A percentile compares a stretch with the other conserved stretches of the same genome.
Conservation (phyloP, 2,797 vertebrate species). For the Cyclopterus lumpus region DNA sequence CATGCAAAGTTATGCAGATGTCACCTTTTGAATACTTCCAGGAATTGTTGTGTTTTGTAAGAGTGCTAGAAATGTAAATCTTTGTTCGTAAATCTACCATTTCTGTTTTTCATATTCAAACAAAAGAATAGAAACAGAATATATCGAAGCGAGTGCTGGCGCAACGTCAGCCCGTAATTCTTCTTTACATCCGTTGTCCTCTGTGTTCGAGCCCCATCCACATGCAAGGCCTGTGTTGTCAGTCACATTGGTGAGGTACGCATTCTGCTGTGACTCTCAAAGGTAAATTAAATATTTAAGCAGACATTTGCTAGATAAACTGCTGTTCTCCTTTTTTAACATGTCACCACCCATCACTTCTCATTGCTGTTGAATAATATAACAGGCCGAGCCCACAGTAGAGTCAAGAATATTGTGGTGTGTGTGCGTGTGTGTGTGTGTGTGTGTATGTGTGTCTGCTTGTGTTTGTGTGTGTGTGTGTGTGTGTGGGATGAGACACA, state of each 20-base stretch:
- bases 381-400: constrained; percentile 32
- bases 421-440: neutral
- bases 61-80: neutral
- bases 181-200: constrained; percentile 21
- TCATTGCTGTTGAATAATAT: constrained; percentile 70
- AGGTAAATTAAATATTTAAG: constrained; percentile 78
- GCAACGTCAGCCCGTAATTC: constrained; percentile 22
- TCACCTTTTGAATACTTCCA: neutral
- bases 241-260: constrained; percentile 10
- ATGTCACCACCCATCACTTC: constrained; percentile 65
- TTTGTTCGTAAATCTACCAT: neutral
- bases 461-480: constrained; percentile 3
- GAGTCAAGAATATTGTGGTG: constrained; percentile 9
- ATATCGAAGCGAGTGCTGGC: constrained; percentile 16
- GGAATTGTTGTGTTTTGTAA: neutral
- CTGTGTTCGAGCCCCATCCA: constrained; percentile 16
- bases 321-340: constrained; percentile 77
- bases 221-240: neutral
- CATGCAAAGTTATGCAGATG: neutral
- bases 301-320: constrained; percentile 76
- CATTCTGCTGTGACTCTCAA: constrained; percentile 49
- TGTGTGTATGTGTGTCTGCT: neutral
- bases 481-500: neutral
- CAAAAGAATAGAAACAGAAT: constrained; percentile 20
- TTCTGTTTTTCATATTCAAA: constrained; percentile 33